Conservation (phyloP, 1,140 invertebrate species). For the Drosophila micromelanica region DNA sequence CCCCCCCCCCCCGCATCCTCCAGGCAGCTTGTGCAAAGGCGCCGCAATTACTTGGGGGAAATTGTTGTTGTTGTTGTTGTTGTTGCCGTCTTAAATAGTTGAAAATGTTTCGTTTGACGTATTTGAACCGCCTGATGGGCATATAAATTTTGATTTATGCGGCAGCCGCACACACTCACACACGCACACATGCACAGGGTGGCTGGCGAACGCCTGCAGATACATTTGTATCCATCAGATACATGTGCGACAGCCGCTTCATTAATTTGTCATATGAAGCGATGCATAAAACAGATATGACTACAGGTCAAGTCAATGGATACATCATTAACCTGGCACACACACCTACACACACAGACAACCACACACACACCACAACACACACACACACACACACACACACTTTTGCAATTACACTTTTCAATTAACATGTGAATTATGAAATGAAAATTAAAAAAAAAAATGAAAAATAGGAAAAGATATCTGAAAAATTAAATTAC, state of each 20-base stretch:
- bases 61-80: constrained; percentile 28
- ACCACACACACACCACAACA: constrained; percentile 11
- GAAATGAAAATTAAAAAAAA: constrained; percentile 7
- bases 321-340: constrained; percentile 49
- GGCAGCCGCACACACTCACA: constrained; percentile 19
- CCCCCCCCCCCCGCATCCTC: background rate
- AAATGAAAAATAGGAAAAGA: background rate
- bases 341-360: constrained; percentile 7
- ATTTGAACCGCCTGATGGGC: constrained; percentile 57
- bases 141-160: constrained; percentile 77
- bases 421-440: constrained; percentile 66
- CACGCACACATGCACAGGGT: background rate
- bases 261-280: constrained; percentile 78
- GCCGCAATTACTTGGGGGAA: constrained; percentile 60
- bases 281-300: constrained; percentile 58
- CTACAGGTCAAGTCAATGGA: constrained; percentile 28
- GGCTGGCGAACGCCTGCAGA: background rate
- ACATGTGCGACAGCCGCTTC: constrained; percentile 51
- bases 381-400: background rate
- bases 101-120: constrained; percentile 64
- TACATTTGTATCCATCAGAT: constrained; percentile 39
- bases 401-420: constrained; percentile 53
- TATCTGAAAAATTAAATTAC: constrained; percentile 41
- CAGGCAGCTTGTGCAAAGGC: constrained; percentile 9
- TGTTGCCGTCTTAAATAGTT: constrained; percentile 58